phyloP scores from a whole-genome alignment of 2,797 vertebrate genomes.

The Brachyalestes nurse region DNA sequence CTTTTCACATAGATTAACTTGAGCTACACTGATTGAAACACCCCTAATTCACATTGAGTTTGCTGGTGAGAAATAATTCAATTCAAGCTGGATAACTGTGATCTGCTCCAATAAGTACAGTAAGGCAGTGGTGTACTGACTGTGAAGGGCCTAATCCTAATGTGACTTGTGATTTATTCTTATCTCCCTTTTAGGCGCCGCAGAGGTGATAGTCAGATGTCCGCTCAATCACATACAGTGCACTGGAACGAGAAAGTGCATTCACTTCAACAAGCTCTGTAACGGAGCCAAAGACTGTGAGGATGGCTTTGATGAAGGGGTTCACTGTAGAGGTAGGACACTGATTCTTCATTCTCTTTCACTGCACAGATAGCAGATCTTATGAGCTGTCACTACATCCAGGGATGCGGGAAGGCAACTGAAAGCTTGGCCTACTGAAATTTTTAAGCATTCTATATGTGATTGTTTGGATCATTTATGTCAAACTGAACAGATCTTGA shows the following conservation, averaged over 20 bases:
- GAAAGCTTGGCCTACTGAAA: neutral
- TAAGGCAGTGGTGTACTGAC: neutral
- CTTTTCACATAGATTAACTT: no score
- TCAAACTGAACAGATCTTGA: no score
- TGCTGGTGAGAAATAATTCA: neutral
- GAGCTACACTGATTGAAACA: neutral
- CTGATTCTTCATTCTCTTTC: slow-evolving; percentile 11
- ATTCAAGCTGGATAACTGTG: neutral
- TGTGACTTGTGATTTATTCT: neutral
- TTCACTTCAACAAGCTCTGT: slow-evolving; percentile 94
- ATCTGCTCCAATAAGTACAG: neutral
- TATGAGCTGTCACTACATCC: slow-evolving; percentile 11
- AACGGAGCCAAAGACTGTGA: slow-evolving; percentile 90
- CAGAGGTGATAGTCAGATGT: slow-evolving; percentile 86
- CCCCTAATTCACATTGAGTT: neutral
- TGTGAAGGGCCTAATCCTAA: neutral
- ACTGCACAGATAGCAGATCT: slow-evolving; percentile 4
- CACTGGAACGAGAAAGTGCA: slow-evolving; percentile 86
- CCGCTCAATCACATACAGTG: slow-evolving; percentile 89
- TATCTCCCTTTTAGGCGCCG: slow-evolving; percentile 78
- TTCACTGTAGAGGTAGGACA: slow-evolving; percentile 90
- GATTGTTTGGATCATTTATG: no score
- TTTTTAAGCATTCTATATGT: neutral
- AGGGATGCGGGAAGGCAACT: neutral
- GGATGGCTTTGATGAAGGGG: slow-evolving; percentile 92